These are phyloP conservation scores for Kryptopterus vitreolus DNA, from an alignment of 2,797 vertebrate genomes.

Conservation along the genomic window DNA sequence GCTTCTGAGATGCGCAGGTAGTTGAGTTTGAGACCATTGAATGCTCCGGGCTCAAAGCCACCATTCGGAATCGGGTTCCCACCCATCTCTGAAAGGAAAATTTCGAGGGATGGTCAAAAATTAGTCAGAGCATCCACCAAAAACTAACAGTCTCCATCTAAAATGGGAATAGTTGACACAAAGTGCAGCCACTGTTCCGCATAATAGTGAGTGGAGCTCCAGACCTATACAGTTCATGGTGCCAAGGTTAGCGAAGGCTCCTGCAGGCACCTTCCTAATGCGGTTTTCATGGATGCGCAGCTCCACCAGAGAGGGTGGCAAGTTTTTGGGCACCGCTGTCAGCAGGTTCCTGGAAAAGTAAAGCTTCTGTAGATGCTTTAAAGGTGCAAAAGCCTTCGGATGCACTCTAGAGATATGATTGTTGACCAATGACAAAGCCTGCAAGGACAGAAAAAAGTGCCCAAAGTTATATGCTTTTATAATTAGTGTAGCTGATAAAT, in stretches of 20 bases:
- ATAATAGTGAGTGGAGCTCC: constrained; percentile 47
- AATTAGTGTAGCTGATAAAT: background rate
- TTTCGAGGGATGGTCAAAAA: constrained; percentile 38
- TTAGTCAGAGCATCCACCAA: constrained; percentile 53
- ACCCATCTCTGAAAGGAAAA: constrained; percentile 83
- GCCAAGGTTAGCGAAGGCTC: constrained; percentile 79
- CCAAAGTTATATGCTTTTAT: background rate
- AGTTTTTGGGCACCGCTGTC: constrained; percentile 80
- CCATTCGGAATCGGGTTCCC: constrained; percentile 90
- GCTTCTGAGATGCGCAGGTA: constrained; percentile 90
- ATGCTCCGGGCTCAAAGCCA: constrained; percentile 89
- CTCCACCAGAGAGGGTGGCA: constrained; percentile 85
- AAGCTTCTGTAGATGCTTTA: constrained; percentile 86
- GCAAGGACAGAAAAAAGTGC: constrained; percentile 14
- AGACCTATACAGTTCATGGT: constrained; percentile 91
- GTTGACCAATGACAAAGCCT: constrained; percentile 90
- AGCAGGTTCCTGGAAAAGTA: constrained; percentile 90
- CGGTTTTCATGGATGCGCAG: constrained; percentile 89
- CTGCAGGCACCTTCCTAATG: constrained; percentile 83
- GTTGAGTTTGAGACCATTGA: constrained; percentile 87
- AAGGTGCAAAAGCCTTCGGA: constrained; percentile 78
- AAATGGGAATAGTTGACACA: constrained; percentile 45
- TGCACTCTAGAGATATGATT: constrained; percentile 88
- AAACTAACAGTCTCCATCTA: constrained; percentile 52
- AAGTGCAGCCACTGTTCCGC: constrained; percentile 43